Base-by-base conservation (phyloP, 2,113 vertebrate genomes). In the Noctilio leporinus region DNA sequence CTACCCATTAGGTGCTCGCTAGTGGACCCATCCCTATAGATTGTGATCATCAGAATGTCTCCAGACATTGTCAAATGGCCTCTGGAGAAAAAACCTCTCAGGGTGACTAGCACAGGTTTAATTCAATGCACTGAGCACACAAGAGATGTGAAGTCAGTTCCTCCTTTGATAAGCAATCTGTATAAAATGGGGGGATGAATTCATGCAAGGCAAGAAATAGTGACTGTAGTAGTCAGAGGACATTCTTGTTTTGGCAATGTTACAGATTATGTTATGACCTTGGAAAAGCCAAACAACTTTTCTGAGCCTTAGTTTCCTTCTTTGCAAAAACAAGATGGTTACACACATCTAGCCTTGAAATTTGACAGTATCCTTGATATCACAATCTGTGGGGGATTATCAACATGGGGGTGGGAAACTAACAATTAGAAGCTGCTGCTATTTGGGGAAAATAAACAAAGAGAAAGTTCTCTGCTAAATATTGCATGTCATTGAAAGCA, bases 391-490 rank as follows among this genome's bases (percentile, higher is more conserved):
- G 24, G 20, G 40, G 16, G 70, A 70, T 65, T 85, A 49, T 43
- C 33, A 55, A 28, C 5, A 67, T 81, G 19, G n/a, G 7, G 72
- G 12, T 87, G 47, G 83, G 47, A 35, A 64, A 22, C 16, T 49
- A 28, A 55, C 2, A 51, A 69, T 72, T 73, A 80, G 72, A 89
- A 90, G 11, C 7, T 84, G 59, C 51, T 81, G 20, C 45, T 90
- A 49, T 90, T 96, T 92, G 2, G 81, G 69, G 73, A 16, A 86
- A 90, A 95, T 87, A 86, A 95, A 93, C 75, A 88, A 3, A 86
- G 86, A 94, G 76, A 76, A 72, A 8, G 72, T 28, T 0, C 0
- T n/a, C 84, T 51, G 43, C 12, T 96, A 93, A 93, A 86, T 73
- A 86, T 62, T 75, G 35, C 1, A 6, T 77, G 38, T 84, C 62